These are phyloP conservation scores for Taenioides sp. DNA, from an alignment of 2,797 vertebrate genomes.

Conservation along the genomic window DNA sequence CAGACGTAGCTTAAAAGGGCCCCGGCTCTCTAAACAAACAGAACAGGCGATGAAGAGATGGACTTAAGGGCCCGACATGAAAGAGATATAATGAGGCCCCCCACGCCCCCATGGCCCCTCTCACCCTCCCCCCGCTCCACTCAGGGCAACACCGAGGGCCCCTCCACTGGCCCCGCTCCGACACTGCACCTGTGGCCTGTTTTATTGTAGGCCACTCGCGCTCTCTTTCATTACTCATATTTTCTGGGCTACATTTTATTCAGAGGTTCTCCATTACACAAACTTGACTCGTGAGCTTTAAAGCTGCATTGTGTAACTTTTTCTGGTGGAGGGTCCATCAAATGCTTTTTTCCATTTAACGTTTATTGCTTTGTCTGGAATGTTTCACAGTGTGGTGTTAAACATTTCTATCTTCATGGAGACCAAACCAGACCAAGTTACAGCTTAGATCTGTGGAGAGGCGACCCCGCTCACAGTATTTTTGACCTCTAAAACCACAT, in stretches of 20 bases:
- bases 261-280: too few species aligned
- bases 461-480: too few species aligned
- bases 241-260: not conserved
- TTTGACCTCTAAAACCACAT: too few species aligned
- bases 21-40: conserved; percentile 81
- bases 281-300: too few species aligned
- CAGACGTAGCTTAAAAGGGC: conserved; percentile 78
- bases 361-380: too few species aligned
- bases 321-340: too few species aligned
- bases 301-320: too few species aligned
- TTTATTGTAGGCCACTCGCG: not conserved
- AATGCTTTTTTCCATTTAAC: too few species aligned
- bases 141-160: conserved; percentile 58
- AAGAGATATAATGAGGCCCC: conserved; percentile 80
- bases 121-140: conserved; percentile 25
- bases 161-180: conserved; percentile 53
- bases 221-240: not conserved
- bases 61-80: conserved; percentile 79
- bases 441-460: too few species aligned
- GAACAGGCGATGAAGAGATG: conserved; percentile 73
- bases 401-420: too few species aligned
- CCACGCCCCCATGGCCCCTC: not conserved
- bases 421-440: too few species aligned
- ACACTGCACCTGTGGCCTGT: conserved; percentile 41
- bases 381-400: too few species aligned